Percentiles rank a stretch among this genome's conserved stretches.
Conservation (phyloP, 2,113 vertebrate genomes). For the Phainopepla nitens region DNA sequence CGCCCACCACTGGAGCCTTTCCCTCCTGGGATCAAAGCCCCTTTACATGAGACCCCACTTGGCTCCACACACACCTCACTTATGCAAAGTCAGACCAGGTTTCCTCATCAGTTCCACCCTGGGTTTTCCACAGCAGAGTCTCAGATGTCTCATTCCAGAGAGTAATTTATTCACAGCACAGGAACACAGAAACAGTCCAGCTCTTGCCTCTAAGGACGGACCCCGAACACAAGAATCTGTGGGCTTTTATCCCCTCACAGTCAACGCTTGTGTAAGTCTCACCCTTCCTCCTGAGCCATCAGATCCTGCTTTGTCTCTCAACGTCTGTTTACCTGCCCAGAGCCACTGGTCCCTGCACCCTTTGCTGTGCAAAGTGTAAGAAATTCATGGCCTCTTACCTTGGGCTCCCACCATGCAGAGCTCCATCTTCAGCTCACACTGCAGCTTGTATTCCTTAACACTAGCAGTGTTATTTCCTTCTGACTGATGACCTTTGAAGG, state of each 20-base stretch:
- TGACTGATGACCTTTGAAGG: background rate
- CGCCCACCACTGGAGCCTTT: background rate
- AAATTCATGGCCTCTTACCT: background rate
- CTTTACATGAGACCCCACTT: too few species aligned
- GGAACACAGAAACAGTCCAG: background rate
- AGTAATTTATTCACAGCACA: background rate
- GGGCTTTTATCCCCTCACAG: background rate
- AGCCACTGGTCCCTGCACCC: background rate
- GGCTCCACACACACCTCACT: background rate
- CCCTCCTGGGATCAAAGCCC: background rate
- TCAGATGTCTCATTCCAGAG: background rate
- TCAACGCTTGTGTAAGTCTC: background rate
- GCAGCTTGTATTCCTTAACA: background rate
- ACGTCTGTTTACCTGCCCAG: background rate
- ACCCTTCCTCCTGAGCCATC: background rate
- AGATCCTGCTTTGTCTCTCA: background rate
- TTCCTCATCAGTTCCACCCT: background rate
- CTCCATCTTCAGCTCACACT: background rate
- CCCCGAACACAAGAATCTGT: fast-evolving
- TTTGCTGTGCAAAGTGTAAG: background rate
- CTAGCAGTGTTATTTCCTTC: background rate
- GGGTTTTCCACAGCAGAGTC: background rate
- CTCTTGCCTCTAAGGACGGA: background rate
- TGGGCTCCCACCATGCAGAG: background rate
- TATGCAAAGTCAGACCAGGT: background rate